Base-by-base conservation (phyloP, 2,888 invertebrate species). In the Nasonovia ribisnigri region DNA sequence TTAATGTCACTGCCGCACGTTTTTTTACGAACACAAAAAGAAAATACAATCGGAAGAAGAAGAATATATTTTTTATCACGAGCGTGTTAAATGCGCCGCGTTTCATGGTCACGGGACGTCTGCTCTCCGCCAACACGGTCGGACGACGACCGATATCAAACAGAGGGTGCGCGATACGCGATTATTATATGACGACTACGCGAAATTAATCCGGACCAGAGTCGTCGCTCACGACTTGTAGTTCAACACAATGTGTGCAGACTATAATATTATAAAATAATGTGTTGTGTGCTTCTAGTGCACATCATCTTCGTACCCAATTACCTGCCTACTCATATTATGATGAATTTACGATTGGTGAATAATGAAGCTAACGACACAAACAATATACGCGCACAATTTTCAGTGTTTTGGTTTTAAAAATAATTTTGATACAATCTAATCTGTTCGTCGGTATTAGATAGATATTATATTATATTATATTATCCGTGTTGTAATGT, bases 41-140 rank as follows among this genome's bases (percentile, higher is more conserved):
- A 88, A 46, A 60, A 90, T 36, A 3, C n/a, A 26, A 36, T 48
- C 26, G 48, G 77, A 77, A 60, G 42, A 88, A 57, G 54, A 88
- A 42, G 54, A 88, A 43, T 26, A 43, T 42, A 36, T 20, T 88
- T 46, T 43, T 5, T 24, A 51, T 67, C 46, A 26, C 60, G 57
- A 24, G 46, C 43, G 89, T 36, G 89, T 60, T 36, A 87, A n/a
- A 67, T 46, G 89, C 13, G 51, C n/a, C 11, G 51, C 29, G 42
- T 91, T 91, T 91, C 84, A 86, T n/a, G 91, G 84, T 91, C 91
- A 57, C 43, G 24, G 57, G 84, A 84, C 77, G 67, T 84, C 57
- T 54, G 54, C 84, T 84, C 26, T 46, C 26, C 46, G 89, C 2
- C n/a, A 48, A 26, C 42, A 5, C n/a, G 10, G 46, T 29, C 13